A percentile compares a stretch with the other conserved stretches of the same genome.
Evolutionary conservation across 2,113 vertebrate genomes (phyloP).

Genomic region (Thinocorus orbignyianus): DNA sequence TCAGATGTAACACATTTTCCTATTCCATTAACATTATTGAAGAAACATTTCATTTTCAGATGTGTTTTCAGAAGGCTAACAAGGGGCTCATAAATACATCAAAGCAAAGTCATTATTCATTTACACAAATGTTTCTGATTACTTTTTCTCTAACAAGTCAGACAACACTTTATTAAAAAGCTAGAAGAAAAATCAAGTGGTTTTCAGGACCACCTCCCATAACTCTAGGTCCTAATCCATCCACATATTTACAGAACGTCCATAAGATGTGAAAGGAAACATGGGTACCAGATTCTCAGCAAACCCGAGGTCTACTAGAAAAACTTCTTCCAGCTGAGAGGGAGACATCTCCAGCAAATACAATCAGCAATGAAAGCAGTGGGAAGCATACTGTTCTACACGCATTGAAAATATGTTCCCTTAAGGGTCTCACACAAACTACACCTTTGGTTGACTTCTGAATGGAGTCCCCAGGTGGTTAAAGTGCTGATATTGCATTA

Average conservation of each 20-base stretch:
- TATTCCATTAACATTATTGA: neutral
- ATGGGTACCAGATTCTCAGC: neutral
- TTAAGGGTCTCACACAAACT: slow-evolving; percentile 17
- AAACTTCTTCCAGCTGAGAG: neutral
- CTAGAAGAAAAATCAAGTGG: accelerated
- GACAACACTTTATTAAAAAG: slow-evolving; percentile 2
- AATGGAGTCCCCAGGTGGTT: slow-evolving; percentile 73
- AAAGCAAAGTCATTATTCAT: slow-evolving; percentile 35
- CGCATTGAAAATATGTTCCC: neutral
- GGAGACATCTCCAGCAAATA: neutral
- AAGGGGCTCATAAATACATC: slow-evolving; percentile 35
- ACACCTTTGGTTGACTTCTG: slow-evolving; percentile 49
- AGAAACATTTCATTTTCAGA: slow-evolving; percentile 43
- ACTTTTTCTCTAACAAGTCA: neutral
- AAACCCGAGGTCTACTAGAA: neutral
- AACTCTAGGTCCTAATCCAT: neutral
- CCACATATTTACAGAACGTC: neutral
- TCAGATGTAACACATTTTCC: slow-evolving; percentile 21
- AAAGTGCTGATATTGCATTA: slow-evolving; percentile 76
- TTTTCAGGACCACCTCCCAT: neutral
- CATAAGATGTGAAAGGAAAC: neutral
- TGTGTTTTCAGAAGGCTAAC: slow-evolving; percentile 32
- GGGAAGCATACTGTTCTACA: neutral
- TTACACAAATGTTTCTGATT: slow-evolving; percentile 56
- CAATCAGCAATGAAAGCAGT: neutral